phyloP scores from a whole-genome alignment of 2,113 vertebrate genomes.

The Rhea americana region DNA sequence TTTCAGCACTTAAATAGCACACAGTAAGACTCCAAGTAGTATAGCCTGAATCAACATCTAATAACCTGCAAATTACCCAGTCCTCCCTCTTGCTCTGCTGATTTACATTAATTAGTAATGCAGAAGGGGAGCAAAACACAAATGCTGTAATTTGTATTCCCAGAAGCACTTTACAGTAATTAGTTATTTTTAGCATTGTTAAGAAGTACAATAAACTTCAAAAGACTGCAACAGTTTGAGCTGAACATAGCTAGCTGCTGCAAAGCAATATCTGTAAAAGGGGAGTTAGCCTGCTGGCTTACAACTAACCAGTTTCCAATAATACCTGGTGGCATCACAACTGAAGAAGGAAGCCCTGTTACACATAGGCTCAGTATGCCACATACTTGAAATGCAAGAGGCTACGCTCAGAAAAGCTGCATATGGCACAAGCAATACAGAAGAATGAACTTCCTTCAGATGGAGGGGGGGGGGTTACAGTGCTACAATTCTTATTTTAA shows the following conservation, averaged over 20 bases:
- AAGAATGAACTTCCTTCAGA: slow-evolving; percentile 22
- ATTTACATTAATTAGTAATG: slow-evolving; percentile 5
- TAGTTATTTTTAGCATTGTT: neutral
- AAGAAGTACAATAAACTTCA: neutral
- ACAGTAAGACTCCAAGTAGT: neutral
- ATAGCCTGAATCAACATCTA: neutral
- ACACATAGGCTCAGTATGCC: neutral
- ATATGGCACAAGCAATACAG: neutral
- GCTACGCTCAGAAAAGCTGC: neutral
- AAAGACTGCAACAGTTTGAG: neutral
- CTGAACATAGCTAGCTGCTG: neutral
- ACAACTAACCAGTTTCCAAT: neutral
- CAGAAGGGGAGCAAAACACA: neutral
- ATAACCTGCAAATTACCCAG: neutral
- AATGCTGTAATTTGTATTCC: neutral
- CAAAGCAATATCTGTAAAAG: neutral
- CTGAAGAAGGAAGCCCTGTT: neutral
- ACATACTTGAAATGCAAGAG: slow-evolving; percentile 33
- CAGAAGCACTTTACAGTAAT: neutral
- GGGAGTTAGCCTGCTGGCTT: neutral
- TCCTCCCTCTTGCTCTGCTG: neutral
- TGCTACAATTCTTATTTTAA: neutral
- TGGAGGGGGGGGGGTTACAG: too few relatives aligned
- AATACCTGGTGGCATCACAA: neutral
- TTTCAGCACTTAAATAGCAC: neutral